Evolutionary conservation across 2,888 invertebrate genomes (phyloP).

Genomic region (Oligia strigilis): DNA sequence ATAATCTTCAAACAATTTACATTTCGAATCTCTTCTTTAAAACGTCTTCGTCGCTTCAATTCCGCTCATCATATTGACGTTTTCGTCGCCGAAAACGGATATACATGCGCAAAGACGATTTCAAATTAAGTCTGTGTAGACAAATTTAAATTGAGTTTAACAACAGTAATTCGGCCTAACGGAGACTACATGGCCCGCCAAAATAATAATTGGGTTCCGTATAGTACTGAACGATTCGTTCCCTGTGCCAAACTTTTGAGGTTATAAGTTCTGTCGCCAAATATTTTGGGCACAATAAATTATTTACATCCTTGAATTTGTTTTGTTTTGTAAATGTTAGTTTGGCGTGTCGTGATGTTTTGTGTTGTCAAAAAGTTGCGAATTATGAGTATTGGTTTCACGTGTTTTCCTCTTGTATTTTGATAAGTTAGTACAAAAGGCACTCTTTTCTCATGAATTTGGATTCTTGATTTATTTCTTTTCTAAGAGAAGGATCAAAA

Average conservation of each 20-base stretch:
- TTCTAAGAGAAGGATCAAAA: not conserved
- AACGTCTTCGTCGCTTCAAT: not conserved
- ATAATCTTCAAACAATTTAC: not conserved
- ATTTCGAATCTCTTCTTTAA: constrained; percentile 11
- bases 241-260: constrained; percentile 56
- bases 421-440: not conserved
- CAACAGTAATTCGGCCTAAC: constrained; percentile 80
- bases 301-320: constrained; percentile 50
- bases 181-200: constrained; percentile 76
- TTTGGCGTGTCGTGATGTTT: constrained; percentile 17
- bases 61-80: constrained; percentile 6
- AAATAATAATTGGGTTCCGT: constrained; percentile 85
- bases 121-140: constrained; percentile 79
- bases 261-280: constrained; percentile 51
- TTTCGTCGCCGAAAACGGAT: constrained; percentile 53
- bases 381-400: constrained; percentile 40
- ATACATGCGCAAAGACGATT: constrained; percentile 65
- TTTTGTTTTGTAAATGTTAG: constrained; percentile 34
- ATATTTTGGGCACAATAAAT: constrained; percentile 52
- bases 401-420: not conserved
- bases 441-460: constrained; percentile 5
- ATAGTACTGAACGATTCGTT: constrained; percentile 54
- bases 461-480: not conserved
- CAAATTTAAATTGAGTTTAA: constrained; percentile 87
- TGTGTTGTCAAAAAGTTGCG: constrained; percentile 41